These are phyloP conservation scores for Distichodus sexfasciatus DNA, from an alignment of 2,797 vertebrate genomes.

Conservation along the genomic window DNA sequence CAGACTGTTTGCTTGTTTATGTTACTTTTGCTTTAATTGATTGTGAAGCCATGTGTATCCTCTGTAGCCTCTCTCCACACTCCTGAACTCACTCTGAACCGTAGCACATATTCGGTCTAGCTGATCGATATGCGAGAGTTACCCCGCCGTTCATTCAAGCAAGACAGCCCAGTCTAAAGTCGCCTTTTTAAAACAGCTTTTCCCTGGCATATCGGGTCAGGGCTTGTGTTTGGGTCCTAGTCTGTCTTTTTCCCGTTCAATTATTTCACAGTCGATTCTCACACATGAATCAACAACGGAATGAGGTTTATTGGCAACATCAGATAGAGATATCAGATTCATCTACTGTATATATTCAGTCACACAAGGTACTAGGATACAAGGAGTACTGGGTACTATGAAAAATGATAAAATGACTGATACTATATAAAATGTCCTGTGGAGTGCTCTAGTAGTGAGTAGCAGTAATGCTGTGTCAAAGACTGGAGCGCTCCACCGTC, in stretches of 20 bases:
- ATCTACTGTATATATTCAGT: too few relatives aligned
- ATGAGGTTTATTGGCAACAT: too few relatives aligned
- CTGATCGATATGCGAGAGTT: conserved; percentile 11
- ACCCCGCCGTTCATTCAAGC: conserved; percentile 2
- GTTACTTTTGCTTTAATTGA: conserved; percentile 6
- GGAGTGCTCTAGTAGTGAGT: too few relatives aligned
- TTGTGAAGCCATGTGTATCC: background rate
- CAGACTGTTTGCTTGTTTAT: background rate
- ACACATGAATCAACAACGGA: too few relatives aligned
- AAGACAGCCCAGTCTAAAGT: conserved; percentile 10
- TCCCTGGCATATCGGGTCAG: background rate
- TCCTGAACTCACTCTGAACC: conserved; percentile 32
- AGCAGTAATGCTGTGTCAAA: too few relatives aligned
- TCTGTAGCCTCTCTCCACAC: conserved; percentile 1
- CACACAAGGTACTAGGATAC: too few relatives aligned
- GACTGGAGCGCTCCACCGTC: background rate
- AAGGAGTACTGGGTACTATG: too few relatives aligned
- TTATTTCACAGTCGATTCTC: background rate
- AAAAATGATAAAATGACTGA: too few relatives aligned
- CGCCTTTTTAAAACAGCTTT: background rate
- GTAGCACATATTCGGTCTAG: conserved; percentile 27
- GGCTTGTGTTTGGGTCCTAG: conserved; percentile 1
- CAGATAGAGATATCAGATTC: too few relatives aligned
- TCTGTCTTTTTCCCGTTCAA: background rate
- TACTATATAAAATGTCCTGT: too few relatives aligned